These are phyloP conservation scores for Danaus chrysippus DNA, from an alignment of 2,888 invertebrate species.

Conservation along the genomic window DNA sequence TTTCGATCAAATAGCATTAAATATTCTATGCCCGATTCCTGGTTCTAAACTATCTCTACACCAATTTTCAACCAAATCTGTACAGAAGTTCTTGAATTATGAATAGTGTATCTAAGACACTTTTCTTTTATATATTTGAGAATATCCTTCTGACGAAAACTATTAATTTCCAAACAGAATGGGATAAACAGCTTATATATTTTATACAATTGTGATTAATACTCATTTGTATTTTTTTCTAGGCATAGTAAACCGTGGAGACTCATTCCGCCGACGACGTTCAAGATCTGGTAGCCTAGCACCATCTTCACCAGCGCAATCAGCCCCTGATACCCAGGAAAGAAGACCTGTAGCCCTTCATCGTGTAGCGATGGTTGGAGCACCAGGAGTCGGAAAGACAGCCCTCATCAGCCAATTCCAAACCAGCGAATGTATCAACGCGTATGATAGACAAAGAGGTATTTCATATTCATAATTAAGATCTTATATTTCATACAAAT, in stretches of 20 bases:
- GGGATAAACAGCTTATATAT: background rate
- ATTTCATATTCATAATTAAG: conserved; percentile 21
- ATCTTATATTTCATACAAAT: no score
- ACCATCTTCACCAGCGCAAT: conserved; percentile 74
- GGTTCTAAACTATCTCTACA: no score
- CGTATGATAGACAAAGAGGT: conserved; percentile 92
- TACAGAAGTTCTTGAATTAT: no score
- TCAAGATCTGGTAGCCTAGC: conserved; percentile 91
- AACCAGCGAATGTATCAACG: conserved; percentile 96
- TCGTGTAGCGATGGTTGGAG: conserved; percentile 87
- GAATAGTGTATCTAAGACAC: no score
- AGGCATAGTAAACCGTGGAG: conserved; percentile 96
- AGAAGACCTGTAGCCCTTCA: conserved; percentile 76
- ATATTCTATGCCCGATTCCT: no score
- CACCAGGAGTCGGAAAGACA: conserved; percentile 90
- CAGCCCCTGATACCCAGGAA: conserved; percentile 70
- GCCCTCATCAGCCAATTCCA: conserved; percentile 93
- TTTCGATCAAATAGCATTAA: no score
- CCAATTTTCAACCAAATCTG: no score
- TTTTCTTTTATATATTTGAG: no score
- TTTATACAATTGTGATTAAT: background rate
- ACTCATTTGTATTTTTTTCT: conserved; percentile 23
- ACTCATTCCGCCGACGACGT: conserved; percentile 92
- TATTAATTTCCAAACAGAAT: background rate
- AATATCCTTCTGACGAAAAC: no score